Evolutionary conservation across 92 coral and sea anemone species (phyloP).

Genomic region (Blastomussa wellsi): DNA sequence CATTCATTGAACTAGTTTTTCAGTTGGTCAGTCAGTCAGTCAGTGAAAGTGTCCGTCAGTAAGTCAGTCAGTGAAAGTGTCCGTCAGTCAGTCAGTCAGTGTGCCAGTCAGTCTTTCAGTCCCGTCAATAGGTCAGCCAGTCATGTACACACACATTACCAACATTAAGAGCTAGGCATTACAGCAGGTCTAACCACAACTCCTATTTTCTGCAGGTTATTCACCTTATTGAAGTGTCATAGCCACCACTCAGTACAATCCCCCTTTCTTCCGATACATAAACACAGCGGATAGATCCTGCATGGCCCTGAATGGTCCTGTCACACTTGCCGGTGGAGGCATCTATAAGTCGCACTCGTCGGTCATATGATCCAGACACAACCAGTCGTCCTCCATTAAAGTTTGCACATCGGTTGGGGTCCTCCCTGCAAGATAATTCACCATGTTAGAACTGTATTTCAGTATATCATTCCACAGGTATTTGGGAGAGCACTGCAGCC

Average conservation of each 20-base stretch:
- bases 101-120: not conserved
- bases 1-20: not conserved
- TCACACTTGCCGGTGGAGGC: constrained; percentile 84
- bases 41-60: not conserved
- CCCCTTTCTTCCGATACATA: constrained; percentile 79
- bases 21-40: not conserved
- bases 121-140: no score
- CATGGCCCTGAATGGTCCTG: constrained; percentile 90
- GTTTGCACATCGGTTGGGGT: constrained; percentile 83
- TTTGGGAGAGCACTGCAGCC: no score
- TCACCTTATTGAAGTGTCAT: constrained; percentile 93
- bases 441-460: not conserved
- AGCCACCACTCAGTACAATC: constrained; percentile 88
- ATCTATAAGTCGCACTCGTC: constrained; percentile 80
- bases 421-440: constrained; percentile 54
- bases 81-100: not conserved
- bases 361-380: constrained; percentile 90
- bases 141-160: not conserved
- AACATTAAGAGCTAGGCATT: not conserved
- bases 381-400: constrained; percentile 86
- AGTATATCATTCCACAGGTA: no score
- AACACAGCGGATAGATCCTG: constrained; percentile 94
- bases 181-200: not conserved
- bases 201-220: not conserved
- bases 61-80: not conserved